Evolutionary conservation across 2,888 invertebrate genomes (phyloP), one percentile per base, ranked within the genome.

Genomic region (Coecobrya sp.): DNA sequence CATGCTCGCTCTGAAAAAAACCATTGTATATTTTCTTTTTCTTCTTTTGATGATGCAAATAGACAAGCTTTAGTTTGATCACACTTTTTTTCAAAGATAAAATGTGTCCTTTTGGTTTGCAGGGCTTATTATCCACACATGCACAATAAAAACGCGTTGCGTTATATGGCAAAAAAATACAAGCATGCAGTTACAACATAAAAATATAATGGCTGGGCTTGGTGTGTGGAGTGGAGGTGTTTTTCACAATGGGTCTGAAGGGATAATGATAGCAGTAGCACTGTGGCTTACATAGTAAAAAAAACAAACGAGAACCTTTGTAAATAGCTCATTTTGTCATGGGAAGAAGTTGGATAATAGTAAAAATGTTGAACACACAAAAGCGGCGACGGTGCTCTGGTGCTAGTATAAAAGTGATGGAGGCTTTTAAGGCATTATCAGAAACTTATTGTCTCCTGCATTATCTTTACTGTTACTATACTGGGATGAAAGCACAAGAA

Each of bases 271-370:
- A n/a, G n/a, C n/a, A n/a, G 16, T 62, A 22, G 22, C 19, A 62
- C 1, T 62, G 59, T 22, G 59, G 22, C 59, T 62, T n/a, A 19
- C 22, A 10, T 19, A 62, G 59, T 62, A 8, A 30, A 70, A 65
- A 25, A 10, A 25, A 19, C 22, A 42, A 86, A 70, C 70, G 70
- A 52, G 70, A 70, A 16, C 8, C 8, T 73, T 73, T 42, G 30
- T 68, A 68, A 25, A 68, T 42, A 36, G 73, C 70, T 70, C 70
- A 49, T 84, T 89, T 84, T 59, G 89, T 82, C 89, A 89, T 89
- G 89, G 89, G 89, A 89, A 84, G 42, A 81, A 68, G 81, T 49
- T 30, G 19, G 81, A 79, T 81, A 79, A 84, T 25, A 65, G 11
- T 55, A 19, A 49, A 49, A 4, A 36, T 36, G 36, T 36, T 36